These are phyloP conservation scores for Mobula birostris DNA, from an alignment of 2,113 vertebrate species.

Conservation along the genomic window DNA sequence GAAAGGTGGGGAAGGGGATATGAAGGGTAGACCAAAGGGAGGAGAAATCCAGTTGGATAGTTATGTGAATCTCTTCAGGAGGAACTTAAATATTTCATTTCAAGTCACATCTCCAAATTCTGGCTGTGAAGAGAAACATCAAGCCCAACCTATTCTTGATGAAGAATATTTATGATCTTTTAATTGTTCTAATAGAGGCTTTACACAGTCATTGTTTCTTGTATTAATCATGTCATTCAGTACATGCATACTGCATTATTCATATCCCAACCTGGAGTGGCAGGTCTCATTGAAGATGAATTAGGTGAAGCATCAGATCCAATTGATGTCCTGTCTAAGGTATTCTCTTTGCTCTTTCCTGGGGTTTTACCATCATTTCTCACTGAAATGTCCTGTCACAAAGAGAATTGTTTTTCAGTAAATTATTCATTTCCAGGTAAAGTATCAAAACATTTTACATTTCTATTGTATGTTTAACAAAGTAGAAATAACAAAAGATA, in stretches of 20 bases:
- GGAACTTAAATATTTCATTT: background rate
- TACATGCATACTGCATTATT: background rate
- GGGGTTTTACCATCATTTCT: background rate
- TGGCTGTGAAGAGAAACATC: background rate
- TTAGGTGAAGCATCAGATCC: background rate
- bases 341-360: background rate
- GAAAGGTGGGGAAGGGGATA: too few relatives aligned
- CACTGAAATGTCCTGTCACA: background rate
- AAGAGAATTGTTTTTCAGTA: background rate
- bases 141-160: background rate
- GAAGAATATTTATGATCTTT: background rate
- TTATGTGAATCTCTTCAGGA: too few relatives aligned
- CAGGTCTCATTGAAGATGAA: background rate
- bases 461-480: too few relatives aligned
- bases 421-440: background rate
- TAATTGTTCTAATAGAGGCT: background rate
- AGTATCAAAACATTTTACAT: background rate
- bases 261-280: slow-evolving; percentile 5
- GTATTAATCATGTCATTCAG: background rate
- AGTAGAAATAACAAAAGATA: too few relatives aligned
- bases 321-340: background rate
- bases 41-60: too few relatives aligned
- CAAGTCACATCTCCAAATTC: background rate
- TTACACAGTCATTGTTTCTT: background rate
- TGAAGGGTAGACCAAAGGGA: too few relatives aligned